phyloP scores from a whole-genome alignment of 2,113 vertebrate species.

The Halichoeres trimaculatus region DNA sequence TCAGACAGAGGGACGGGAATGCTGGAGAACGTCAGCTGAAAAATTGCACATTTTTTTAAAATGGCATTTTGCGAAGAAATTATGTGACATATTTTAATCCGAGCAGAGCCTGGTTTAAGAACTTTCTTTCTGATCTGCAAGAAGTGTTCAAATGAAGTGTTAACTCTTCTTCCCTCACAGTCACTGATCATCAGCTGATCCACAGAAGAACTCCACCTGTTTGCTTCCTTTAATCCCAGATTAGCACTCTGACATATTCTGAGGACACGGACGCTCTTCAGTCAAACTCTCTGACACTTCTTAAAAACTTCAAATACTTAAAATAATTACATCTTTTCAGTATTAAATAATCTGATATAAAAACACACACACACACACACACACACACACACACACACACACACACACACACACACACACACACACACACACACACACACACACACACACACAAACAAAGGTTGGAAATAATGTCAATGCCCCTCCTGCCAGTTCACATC shows the following conservation, averaged over 20 bases:
- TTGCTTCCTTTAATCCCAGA: constrained; percentile 7
- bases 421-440: constrained; percentile 73
- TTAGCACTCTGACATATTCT: constrained; percentile 25
- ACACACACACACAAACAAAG: constrained; percentile 73
- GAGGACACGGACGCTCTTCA: constrained; percentile 50
- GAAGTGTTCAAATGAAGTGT: too few species aligned
- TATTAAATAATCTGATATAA: constrained; percentile 88
- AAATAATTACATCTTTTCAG: constrained; percentile 82
- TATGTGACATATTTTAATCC: too few species aligned
- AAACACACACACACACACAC: constrained; percentile 75
- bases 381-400: constrained; percentile 74
- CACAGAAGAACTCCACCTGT: constrained; percentile 12
- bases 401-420: constrained; percentile 73
- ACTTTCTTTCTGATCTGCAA: too few species aligned
- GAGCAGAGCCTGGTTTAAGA: not conserved
- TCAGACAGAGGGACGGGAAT: too few species aligned
- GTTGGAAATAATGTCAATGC: constrained; percentile 69
- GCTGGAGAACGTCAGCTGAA: too few species aligned
- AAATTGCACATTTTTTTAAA: too few species aligned
- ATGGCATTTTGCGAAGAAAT: too few species aligned
- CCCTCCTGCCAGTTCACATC: constrained; percentile 40
- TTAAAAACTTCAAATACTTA: constrained; percentile 78
- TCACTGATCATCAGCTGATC: constrained; percentile 1
- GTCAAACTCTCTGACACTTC: constrained; percentile 60
- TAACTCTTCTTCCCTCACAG: not conserved